These are phyloP conservation scores for Lontra canadensis DNA, from an alignment of 2,113 vertebrate species.

Conservation along the genomic window DNA sequence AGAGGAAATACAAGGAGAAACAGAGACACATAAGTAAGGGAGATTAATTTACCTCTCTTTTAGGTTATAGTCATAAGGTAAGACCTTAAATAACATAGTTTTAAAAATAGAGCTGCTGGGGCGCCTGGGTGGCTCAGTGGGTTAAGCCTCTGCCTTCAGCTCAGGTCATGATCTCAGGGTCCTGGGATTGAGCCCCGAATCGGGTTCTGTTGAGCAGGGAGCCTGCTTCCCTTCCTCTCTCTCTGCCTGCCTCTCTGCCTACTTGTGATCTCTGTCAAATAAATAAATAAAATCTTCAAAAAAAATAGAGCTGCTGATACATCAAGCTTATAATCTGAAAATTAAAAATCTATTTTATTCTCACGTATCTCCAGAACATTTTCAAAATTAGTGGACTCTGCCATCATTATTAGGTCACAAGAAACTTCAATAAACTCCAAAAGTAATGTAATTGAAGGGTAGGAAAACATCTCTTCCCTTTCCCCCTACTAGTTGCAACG, in stretches of 20 bases:
- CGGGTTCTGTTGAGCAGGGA: too few species aligned
- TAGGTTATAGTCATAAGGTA: neutral
- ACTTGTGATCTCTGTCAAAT: too few species aligned
- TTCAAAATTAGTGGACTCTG: constrained; percentile 11
- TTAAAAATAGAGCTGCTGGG: neutral
- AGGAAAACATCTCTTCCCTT: neutral
- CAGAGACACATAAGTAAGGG: neutral
- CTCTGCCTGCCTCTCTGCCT: too few species aligned
- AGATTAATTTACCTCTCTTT: neutral
- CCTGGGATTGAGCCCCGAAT: too few species aligned
- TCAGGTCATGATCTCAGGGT: too few species aligned
- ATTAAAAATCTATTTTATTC: neutral
- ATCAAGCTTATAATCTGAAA: neutral
- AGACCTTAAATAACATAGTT: neutral
- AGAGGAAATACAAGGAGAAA: neutral
- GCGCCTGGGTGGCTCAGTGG: too few species aligned
- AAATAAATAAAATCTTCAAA: too few species aligned
- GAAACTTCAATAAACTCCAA: neutral
- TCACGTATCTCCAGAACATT: neutral
- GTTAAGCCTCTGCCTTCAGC: too few species aligned
- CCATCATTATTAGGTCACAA: neutral
- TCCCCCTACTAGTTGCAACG: neutral
- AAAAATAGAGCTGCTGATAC: neutral
- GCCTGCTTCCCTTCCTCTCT: too few species aligned
- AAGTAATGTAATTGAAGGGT: neutral